Base-by-base conservation (phyloP, 2,797 vertebrate genomes). In the Phataginus tetradactyla region DNA sequence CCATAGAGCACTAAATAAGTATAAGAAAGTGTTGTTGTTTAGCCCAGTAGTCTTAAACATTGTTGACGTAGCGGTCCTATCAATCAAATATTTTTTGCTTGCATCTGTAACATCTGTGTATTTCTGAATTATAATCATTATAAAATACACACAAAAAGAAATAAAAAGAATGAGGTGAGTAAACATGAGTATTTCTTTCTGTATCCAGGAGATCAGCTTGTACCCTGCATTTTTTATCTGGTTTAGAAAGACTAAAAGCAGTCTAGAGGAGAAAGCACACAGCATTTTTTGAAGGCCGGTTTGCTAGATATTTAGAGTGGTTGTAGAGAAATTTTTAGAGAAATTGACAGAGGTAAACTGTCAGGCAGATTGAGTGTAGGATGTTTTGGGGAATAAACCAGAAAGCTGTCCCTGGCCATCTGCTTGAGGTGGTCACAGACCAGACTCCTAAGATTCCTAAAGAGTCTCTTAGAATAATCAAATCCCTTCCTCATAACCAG, bases 351-450 rank as follows among this genome's bases (percentile, higher is more conserved):
- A 94, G 39, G 61, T 96, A 61, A 51, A 71, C 74, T 84, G 27
- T 88, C 45, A 90, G 80, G 78, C 95, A 97, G 95, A 97, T 91
- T 97, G 97, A 66, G 23, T 94, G 86, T 96, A 89, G 96, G 97
- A 84, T 94, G 93, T 75, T 79, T 64, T 91, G 75, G 61, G 32
- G 92, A 85, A 42, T 69, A 84, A 93, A 87, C n/a, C 87, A 87
- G 91, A 95, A 91, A 83, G 53, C 83, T 85, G 4, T 94, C 86
- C 77, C 39, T 94, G 80, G 55, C 96, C 86, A 68, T 96, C 86
- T 94, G 88, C 85, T 89, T 80, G 53, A 90, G 49, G 49, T 96
- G 61, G 77, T 89, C 96, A 92, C 7, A 45, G 61, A 93, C 51
- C 32, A 86, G 79, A 94, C 51, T 87, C 39, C 10, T 20, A 11